A percentile compares a stretch with the other conserved stretches of the same genome.
Evolutionary conservation across 2,888 invertebrate species (phyloP).

Genomic region (Drymonia ruficornis): DNA sequence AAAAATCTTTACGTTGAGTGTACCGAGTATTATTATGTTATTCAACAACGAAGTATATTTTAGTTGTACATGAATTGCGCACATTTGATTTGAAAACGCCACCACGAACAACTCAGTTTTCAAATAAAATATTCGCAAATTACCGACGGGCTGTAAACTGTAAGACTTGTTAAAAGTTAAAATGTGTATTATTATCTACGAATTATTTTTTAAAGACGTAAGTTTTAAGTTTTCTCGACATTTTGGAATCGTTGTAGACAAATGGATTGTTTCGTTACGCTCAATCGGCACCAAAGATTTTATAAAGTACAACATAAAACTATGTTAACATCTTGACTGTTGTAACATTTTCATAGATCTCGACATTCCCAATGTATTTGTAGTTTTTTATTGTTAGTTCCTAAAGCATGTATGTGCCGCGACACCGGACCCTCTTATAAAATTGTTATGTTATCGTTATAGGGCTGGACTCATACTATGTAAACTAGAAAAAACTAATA

Average conservation of each 20-base stretch:
- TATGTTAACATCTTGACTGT: constrained; percentile 42
- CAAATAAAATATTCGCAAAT: constrained; percentile 34
- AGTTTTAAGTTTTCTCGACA: constrained; percentile 37
- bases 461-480: constrained; percentile 43
- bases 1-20: constrained; percentile 27
- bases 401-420: constrained; percentile 44
- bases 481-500: constrained; percentile 41
- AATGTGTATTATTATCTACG: constrained; percentile 34
- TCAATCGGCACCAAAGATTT: constrained; percentile 77
- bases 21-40: constrained; percentile 57
- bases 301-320: constrained; percentile 57
- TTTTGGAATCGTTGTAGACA: constrained; percentile 42
- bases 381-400: constrained; percentile 54
- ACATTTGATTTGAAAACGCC: constrained; percentile 5
- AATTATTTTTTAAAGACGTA: constrained; percentile 28
- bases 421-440: constrained; percentile 32
- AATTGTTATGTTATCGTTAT: constrained; percentile 41
- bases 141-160: constrained; percentile 64
- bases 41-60: constrained; percentile 37
- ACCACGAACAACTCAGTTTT: not conserved
- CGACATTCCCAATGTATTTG: constrained; percentile 75
- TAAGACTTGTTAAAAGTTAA: constrained; percentile 66
- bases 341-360: constrained; percentile 62
- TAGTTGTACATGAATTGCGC: constrained; percentile 31
- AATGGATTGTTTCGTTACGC: constrained; percentile 32